Evolutionary conservation across 2,888 invertebrate species (phyloP).

Genomic region (Bimastos eiseni): DNA sequence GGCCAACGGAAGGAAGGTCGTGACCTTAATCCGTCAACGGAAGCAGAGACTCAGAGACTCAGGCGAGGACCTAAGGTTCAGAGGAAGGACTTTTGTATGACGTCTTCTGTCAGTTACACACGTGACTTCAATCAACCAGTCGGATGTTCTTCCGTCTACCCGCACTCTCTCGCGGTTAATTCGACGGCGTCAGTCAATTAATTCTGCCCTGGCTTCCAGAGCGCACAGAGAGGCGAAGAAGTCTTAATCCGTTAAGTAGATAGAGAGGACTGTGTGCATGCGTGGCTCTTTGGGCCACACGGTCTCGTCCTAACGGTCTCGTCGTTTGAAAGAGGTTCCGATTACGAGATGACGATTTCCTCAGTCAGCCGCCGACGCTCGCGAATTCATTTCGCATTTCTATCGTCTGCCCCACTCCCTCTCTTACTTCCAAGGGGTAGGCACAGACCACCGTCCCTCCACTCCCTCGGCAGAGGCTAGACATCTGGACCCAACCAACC

Average conservation of each 20-base stretch:
- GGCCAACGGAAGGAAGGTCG: neutral
- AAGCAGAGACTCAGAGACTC: neutral
- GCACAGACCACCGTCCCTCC: neutral
- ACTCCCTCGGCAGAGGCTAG: neutral
- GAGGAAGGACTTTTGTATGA: neutral
- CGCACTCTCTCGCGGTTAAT: neutral
- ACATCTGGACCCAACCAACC: neutral
- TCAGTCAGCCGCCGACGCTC: neutral
- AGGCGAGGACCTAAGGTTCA: neutral
- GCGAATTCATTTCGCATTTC: neutral
- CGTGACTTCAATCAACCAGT: neutral
- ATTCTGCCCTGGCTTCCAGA: neutral
- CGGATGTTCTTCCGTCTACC: neutral
- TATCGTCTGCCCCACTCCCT: neutral
- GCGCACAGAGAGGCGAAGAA: neutral
- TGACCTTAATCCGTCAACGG: neutral
- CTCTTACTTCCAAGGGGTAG: neutral
- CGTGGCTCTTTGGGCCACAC: no score
- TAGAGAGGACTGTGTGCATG: neutral
- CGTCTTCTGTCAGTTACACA: neutral
- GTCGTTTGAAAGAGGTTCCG: neutral
- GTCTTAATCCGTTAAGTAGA: neutral
- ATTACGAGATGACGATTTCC: neutral
- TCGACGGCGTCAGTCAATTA: conserved; percentile 1
- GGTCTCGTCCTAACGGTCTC: no score